Conservation (phyloP, 2,113 vertebrate genomes). For the Illadopsis cleaveri region DNA sequence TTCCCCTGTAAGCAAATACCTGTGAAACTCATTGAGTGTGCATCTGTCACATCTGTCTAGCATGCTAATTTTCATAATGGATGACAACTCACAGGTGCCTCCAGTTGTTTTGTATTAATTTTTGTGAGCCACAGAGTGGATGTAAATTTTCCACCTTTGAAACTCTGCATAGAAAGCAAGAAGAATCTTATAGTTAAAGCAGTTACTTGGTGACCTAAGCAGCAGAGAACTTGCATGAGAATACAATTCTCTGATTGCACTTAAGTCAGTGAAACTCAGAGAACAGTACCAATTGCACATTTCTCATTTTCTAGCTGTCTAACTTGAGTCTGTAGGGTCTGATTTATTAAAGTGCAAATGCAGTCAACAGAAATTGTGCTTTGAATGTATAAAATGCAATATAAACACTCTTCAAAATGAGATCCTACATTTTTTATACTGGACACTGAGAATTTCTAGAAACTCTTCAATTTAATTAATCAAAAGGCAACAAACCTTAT, state of each 20-base stretch:
- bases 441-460: neutral
- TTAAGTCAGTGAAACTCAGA: neutral
- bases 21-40: neutral
- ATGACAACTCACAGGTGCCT: neutral
- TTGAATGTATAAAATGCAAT: neutral
- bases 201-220: neutral
- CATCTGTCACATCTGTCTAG: neutral
- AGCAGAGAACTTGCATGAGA: neutral
- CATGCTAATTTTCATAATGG: neutral
- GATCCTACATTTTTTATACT: neutral
- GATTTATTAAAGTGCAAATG: conserved; percentile 12
- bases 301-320: conserved; percentile 10
- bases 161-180: neutral
- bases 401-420: neutral
- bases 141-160: neutral
- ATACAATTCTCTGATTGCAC: neutral
- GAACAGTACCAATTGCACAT: neutral
- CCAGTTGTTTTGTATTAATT: neutral
- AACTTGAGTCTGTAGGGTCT: neutral
- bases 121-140: neutral
- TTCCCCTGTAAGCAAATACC: neutral
- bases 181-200: neutral
- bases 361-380: neutral
- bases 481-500: neutral
- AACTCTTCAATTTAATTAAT: neutral